phyloP scores from a whole-genome alignment of 2,888 invertebrate species.

The Thumatha senex region DNA sequence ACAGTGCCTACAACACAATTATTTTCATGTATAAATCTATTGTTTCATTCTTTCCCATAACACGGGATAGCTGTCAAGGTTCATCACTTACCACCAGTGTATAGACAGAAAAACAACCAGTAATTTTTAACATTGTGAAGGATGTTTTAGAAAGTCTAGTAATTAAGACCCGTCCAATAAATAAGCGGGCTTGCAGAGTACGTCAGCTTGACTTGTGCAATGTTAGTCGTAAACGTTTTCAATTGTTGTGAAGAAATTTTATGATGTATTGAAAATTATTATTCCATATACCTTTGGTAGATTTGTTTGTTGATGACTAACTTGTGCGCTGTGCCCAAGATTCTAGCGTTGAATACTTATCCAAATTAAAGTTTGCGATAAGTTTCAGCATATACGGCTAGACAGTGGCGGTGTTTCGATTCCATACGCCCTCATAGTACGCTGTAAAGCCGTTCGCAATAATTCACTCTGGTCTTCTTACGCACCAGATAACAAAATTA shows the following conservation, averaged over 20 bases:
- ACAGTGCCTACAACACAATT: slow-evolving; percentile 46
- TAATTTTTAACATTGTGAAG: slow-evolving; percentile 33
- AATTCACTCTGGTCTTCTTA: no score
- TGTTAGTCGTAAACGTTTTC: slow-evolving; percentile 20
- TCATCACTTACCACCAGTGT: slow-evolving; percentile 24
- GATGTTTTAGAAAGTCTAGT: slow-evolving; percentile 17
- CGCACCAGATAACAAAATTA: no score
- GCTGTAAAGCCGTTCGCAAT: no score
- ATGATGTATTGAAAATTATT: slow-evolving; percentile 21
- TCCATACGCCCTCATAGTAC: no score
- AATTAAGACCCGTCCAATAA: slow-evolving; percentile 12
- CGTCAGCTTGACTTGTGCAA: slow-evolving; percentile 22
- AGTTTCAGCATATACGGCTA: no score
- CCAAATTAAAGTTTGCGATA: no score
- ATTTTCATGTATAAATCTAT: slow-evolving; percentile 7
- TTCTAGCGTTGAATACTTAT: no score
- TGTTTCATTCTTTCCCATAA: slow-evolving; percentile 2
- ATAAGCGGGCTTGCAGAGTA: slow-evolving; percentile 11
- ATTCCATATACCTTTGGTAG: slow-evolving; percentile 6
- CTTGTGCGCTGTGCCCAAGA: no score
- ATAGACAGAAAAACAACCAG: slow-evolving; percentile 13
- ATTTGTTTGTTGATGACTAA: no score
- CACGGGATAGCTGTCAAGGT: not conserved
- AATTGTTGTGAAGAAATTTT: slow-evolving; percentile 23
- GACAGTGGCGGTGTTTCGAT: no score